A percentile compares a stretch with the other conserved stretches of the same genome.
Evolutionary conservation across 1,140 invertebrate species (phyloP).

Genomic region (Metopolophium dirhodum): DNA sequence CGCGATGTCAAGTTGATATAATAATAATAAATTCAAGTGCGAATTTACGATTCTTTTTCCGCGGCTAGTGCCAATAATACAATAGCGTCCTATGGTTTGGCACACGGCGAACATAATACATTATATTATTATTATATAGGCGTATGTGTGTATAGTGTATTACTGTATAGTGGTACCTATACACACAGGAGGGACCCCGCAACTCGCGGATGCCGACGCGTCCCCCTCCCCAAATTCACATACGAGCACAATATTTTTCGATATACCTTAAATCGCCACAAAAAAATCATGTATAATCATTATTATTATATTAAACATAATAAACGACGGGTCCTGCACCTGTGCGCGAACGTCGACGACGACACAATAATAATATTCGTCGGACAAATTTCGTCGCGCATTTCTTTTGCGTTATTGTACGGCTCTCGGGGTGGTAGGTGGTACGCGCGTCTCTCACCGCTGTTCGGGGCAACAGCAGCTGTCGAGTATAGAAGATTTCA

Average conservation of each 20-base stretch:
- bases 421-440: neutral
- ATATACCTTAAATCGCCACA: neutral
- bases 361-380: neutral
- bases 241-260: neutral
- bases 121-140: neutral
- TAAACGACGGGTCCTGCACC: neutral
- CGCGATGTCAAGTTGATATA: conserved; percentile 25
- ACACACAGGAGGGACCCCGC: neutral
- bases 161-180: no score
- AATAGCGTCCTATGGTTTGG: neutral
- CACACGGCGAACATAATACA: neutral
- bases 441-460: neutral
- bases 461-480: neutral
- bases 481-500: neutral
- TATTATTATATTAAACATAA: conserved; percentile 19
- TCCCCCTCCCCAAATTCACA: neutral
- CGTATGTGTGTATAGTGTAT: neutral
- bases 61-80: neutral
- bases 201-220: neutral
- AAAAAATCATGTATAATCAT: neutral
- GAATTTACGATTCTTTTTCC: neutral
- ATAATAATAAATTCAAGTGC: conserved; percentile 22
- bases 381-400: neutral
- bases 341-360: neutral
- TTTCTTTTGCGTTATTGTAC: conserved; percentile 3